phyloP scores from a whole-genome alignment of 2,113 vertebrate genomes.

The Erpornis zantholeuca region DNA sequence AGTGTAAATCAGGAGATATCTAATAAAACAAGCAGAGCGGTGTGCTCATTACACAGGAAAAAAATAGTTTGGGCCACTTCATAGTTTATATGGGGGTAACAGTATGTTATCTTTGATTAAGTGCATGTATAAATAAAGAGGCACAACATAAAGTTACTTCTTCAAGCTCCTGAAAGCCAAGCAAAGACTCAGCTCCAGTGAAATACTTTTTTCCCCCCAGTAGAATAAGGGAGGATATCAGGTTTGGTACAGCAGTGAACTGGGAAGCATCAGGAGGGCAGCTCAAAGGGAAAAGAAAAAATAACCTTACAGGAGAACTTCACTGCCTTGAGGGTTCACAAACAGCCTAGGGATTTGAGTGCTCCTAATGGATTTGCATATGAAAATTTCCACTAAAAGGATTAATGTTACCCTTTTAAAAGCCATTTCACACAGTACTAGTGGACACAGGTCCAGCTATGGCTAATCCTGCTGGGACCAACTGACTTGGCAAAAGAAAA shows the following conservation, averaged over 20 bases:
- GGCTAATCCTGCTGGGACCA: background rate
- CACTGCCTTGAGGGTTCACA: background rate
- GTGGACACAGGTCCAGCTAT: background rate
- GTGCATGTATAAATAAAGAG: background rate
- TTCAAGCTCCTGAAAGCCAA: background rate
- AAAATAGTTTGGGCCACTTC: background rate
- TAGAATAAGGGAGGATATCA: background rate
- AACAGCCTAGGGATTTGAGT: background rate
- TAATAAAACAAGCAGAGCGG: background rate
- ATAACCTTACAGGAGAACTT: background rate
- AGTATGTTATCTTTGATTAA: background rate
- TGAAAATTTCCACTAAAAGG: background rate
- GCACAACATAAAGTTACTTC: background rate
- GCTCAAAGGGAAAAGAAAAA: background rate
- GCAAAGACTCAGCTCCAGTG: background rate
- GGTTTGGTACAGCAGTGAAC: background rate
- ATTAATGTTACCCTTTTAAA: background rate
- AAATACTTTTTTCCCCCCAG: background rate
- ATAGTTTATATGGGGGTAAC: background rate
- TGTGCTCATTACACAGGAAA: background rate
- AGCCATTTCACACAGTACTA: background rate
- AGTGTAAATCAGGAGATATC: background rate
- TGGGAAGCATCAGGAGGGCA: background rate
- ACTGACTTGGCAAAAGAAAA: background rate
- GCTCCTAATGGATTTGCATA: background rate